phyloP scores from a whole-genome alignment of 2,888 invertebrate genomes.

The Cerastis rubricosa region DNA sequence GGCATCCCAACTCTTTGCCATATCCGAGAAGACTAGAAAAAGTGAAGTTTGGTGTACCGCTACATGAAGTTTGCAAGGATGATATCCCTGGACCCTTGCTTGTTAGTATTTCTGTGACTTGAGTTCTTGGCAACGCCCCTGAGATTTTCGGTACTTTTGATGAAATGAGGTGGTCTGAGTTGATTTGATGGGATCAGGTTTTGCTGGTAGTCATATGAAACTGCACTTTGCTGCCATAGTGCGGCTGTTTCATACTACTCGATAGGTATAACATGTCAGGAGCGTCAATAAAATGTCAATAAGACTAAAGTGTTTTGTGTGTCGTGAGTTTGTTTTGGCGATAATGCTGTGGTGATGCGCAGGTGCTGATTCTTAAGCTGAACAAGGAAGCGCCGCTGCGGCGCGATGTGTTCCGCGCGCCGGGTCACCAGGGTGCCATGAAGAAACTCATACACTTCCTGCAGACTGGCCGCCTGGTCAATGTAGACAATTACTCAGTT shows the following conservation, averaged over 20 bases:
- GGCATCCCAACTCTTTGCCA: conserved; percentile 95
- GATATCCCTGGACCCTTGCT: conserved; percentile 98
- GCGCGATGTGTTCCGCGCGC: conserved; percentile 98
- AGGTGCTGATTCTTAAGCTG: conserved; percentile 97
- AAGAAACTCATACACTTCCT: conserved; percentile 97
- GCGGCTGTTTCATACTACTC: neutral
- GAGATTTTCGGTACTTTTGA: conserved; percentile 43
- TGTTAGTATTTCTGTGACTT: conserved; percentile 89
- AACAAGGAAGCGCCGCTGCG: conserved; percentile 98
- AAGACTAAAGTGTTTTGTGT: conserved; percentile 26
- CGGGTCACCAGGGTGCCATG: conserved; percentile 98
- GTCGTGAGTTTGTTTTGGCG: conserved; percentile 47
- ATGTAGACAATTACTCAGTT: conserved; percentile 98
- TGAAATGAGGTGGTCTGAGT: conserved; percentile 37
- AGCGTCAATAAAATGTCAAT: conserved; percentile 5
- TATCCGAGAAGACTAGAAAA: conserved; percentile 96
- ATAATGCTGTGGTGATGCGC: conserved; percentile 70
- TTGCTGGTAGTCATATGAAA: neutral
- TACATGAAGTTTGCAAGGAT: conserved; percentile 98
- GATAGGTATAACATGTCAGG: neutral
- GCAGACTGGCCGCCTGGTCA: conserved; percentile 96
- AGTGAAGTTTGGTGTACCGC: conserved; percentile 98
- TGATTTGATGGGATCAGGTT: conserved; percentile 2
- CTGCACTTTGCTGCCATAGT: neutral
- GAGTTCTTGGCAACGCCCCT: conserved; percentile 64